Base-by-base conservation (phyloP, 2,797 vertebrate genomes). In the Gymnocypris eckloni region DNA sequence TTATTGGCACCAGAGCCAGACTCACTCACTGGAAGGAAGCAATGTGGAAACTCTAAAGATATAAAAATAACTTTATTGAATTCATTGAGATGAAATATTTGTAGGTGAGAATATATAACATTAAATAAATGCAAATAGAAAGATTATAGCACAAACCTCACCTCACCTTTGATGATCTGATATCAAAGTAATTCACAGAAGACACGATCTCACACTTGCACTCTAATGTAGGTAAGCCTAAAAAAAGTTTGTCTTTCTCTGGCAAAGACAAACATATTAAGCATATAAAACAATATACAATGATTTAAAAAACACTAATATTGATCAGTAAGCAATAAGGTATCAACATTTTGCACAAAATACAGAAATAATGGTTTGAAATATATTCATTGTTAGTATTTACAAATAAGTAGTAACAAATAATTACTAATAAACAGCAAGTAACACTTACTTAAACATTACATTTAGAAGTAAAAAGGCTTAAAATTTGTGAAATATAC, bases 11-110 rank as follows among this genome's bases (percentile, higher is more conserved):
- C 20, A 15, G 20, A 50, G 41, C 39, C 69, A 82, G 39, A 15
- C 52, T 72, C 37, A 82, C 70, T 73, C 25, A 82, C 28, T 81
- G 28, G 20, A 69, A 81, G 37, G 28, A 52, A 54, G 33, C 66
- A 54, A 41, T 37, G 18, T n/a, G 41, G 39, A 82, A 73, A 82
- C 20, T 41, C 20, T 43, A 11, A 41, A 22, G 9, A 70, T 41
- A 6, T n/a, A 4, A 22, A 41, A 41, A 69, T 39, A 16, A 52
- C 33, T 77, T 77, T 10, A 20, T 22, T 77, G 20, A 39, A 22
- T 78, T 78, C 22, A 43, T 43, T 61, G 54, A 39, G 4, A 39
- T 61, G 8, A 59, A 22, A 43, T 18, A 61, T 43, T 3, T 61
- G 12, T 39, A 16, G 25, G 43, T 64, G 16, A 10, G n/a, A 22